Conservation (phyloP, 2,113 vertebrate species). For the Beaufortia kweichowensis region DNA sequence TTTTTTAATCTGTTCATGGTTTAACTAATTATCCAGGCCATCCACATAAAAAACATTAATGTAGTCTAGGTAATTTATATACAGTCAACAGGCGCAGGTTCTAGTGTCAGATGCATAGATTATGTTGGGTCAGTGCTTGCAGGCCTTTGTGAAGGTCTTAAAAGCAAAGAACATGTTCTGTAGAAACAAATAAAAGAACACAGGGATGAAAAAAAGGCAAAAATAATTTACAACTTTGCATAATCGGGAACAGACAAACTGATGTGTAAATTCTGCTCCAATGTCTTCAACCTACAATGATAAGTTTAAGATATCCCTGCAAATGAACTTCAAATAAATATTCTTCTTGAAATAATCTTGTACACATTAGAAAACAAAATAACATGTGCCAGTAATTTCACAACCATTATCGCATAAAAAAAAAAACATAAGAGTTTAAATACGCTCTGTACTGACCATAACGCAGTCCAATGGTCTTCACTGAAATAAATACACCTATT, state of each 20-base stretch:
- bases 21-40: background rate
- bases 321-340: conserved; percentile 20
- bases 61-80: background rate
- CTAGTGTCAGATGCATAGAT: conserved; percentile 51
- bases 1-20: conserved; percentile 6
- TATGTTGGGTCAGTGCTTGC: conserved; percentile 12
- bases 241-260: conserved; percentile 24
- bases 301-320: conserved; percentile 18
- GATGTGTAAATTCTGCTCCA: background rate
- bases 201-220: background rate
- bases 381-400: conserved; percentile 41
- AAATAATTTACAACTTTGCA: conserved; percentile 37
- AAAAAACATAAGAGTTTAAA: conserved; percentile 32
- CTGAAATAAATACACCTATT: conserved; percentile 44
- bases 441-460: background rate
- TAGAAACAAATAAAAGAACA: background rate
- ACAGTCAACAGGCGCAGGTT: background rate
- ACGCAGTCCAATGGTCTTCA: conserved; percentile 48
- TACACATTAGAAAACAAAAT: conserved; percentile 26
- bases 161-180: background rate
- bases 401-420: conserved; percentile 19
- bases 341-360: background rate
- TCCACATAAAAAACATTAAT: background rate
- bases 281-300: background rate
- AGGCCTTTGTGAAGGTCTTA: conserved; percentile 14